Evolutionary conservation across 2,888 invertebrate species (phyloP).

Genomic region (Cetonia aurata): DNA sequence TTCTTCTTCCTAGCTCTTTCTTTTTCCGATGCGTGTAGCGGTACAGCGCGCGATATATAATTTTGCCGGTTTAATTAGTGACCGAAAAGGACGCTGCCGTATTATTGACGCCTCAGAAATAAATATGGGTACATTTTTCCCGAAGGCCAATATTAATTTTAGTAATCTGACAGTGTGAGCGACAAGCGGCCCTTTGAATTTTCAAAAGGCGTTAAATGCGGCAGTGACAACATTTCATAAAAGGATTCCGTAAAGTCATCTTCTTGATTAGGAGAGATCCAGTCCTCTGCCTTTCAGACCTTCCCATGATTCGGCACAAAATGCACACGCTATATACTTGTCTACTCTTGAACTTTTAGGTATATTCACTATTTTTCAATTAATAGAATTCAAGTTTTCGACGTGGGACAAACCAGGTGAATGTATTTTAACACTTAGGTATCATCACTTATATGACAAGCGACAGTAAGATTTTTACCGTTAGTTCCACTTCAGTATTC

Average conservation of each 20-base stretch:
- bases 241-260: slow-evolving; percentile 62
- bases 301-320: slow-evolving; percentile 64
- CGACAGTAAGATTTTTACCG: slow-evolving; percentile 5
- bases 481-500: too few relatives aligned
- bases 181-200: slow-evolving; percentile 57
- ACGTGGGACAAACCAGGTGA: slow-evolving; percentile 12
- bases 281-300: slow-evolving; percentile 62
- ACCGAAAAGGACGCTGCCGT: slow-evolving; percentile 17
- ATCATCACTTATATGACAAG: slow-evolving; percentile 22
- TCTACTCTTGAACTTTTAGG: slow-evolving; percentile 47
- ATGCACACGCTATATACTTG: slow-evolving; percentile 50
- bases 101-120: slow-evolving; percentile 52
- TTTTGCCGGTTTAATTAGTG: slow-evolving; percentile 40
- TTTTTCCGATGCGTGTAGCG: not conserved
- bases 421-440: slow-evolving; percentile 31
- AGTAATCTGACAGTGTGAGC: slow-evolving; percentile 61
- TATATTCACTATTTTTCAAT: slow-evolving; percentile 49
- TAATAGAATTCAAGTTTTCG: slow-evolving; percentile 46
- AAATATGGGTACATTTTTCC: slow-evolving; percentile 51
- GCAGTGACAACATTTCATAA: slow-evolving; percentile 65
- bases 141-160: slow-evolving; percentile 60
- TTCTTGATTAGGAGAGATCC: slow-evolving; percentile 66
- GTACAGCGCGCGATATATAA: slow-evolving; percentile 25
- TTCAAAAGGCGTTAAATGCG: slow-evolving; percentile 59
- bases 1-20: not conserved